Evolutionary conservation across 2,888 invertebrate genomes (phyloP), one percentile per base, ranked within the genome.

Genomic region (Mellilla xanthometata): DNA sequence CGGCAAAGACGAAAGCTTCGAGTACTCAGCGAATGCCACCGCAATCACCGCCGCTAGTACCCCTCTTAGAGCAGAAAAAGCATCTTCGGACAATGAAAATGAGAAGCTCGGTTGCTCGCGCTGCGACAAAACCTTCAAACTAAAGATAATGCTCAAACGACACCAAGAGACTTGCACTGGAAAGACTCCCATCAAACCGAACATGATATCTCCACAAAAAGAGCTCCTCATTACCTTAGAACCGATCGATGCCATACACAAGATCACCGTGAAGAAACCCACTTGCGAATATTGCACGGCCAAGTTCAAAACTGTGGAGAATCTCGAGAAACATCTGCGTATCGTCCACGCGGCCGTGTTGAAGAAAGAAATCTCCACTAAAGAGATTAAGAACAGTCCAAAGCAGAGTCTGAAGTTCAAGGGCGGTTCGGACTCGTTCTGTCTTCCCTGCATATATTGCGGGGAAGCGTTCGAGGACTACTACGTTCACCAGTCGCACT

Each of bases 81-180:
- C 24, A 7, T 24, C 79, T 19, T 72, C 76, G 0, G 49, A 47
- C 0, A 77, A 79, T 9, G 68, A 79, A 9, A 68, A 82, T 3
- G 79, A 83, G 26, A 79, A 80, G 49, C 57, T 83, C 8, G 63
- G 56, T 4, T 90, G 90, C 42, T 72, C 81, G 0, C 78, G 71
- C 51, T 90, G 90, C 47, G 76, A 72, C 0, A 87, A 81, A 52
- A 73, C 71, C 0, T 90, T 90, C 55, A 90, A 90, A 60, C 59
- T 90, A 30, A 87, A 89, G 41, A 90, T 90, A 38, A 90, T 90
- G 90, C 55, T 90, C 33, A 89, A 88, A 34, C 74, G 88, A 0
- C 90, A 90, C 48, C 51, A 64, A 10, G 81, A 81, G 7, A 46
- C 66, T 0, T 89, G 89, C 44, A 63, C 30, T 1, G 47, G 63